Percentiles rank a stretch among this genome's conserved stretches.
These are phyloP conservation scores for Bovichtus diacanthus DNA, from an alignment of 2,797 vertebrate genomes.

Conservation along the genomic window DNA sequence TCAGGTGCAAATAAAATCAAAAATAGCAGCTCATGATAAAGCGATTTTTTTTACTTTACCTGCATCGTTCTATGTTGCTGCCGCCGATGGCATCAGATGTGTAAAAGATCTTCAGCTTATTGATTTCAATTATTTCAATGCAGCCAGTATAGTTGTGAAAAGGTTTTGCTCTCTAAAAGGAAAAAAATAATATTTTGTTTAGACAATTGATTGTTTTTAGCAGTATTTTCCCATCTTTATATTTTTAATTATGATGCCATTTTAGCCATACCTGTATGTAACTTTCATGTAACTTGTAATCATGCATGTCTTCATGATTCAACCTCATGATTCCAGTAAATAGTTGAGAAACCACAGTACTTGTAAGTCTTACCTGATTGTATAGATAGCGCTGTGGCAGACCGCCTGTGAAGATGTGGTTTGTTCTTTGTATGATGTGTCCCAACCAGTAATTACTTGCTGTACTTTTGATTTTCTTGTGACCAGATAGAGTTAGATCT, in stretches of 20 bases:
- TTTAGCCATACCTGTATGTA: not conserved
- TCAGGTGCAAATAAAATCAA: not conserved
- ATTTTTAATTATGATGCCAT: not conserved
- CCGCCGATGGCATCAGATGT: conserved; percentile 81
- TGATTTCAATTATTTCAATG: conserved; percentile 89
- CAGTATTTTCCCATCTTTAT: not conserved
- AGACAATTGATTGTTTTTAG: conserved; percentile 24
- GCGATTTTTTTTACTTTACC: conserved; percentile 78
- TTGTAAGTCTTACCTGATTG: conserved; percentile 78
- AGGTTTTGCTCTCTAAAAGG: conserved; percentile 81
- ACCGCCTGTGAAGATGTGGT: conserved; percentile 86
- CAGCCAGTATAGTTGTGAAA: conserved; percentile 91
- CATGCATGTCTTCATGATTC: not conserved
- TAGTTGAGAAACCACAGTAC: not conserved
- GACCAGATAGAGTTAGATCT: conserved; percentile 81
- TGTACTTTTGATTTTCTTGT: conserved; percentile 69
- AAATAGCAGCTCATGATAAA: not conserved
- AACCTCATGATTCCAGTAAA: not conserved
- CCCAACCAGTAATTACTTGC: conserved; percentile 75
- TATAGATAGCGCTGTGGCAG: conserved; percentile 76
- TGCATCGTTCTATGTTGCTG: conserved; percentile 86
- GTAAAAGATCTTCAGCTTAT: conserved; percentile 83
- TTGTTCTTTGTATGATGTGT: conserved; percentile 72
- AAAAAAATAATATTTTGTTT: conserved; percentile 30
- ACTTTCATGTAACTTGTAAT: not conserved